Conservation (phyloP, 2,888 invertebrate genomes). For the Eupithecia tripunctaria region DNA sequence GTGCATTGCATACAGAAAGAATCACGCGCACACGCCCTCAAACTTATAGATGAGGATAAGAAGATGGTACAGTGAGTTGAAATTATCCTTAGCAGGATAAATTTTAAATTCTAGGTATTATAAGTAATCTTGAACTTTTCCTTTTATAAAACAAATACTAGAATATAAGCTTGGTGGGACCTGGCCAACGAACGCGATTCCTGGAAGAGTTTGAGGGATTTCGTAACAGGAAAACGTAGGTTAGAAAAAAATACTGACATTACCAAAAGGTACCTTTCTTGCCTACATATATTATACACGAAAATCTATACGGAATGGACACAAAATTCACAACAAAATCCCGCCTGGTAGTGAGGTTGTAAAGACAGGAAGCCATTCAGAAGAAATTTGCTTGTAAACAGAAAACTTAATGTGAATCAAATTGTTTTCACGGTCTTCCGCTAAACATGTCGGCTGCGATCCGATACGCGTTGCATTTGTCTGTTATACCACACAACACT, state of each 20-base stretch:
- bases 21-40: too few species aligned
- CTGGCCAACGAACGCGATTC: background rate
- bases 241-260: background rate
- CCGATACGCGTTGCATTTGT: background rate
- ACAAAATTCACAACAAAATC: background rate
- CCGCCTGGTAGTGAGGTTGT: background rate
- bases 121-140: background rate
- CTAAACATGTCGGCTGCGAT: conserved; percentile 17
- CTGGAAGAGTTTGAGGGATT: background rate
- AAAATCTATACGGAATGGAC: background rate
- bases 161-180: background rate
- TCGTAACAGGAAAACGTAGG: background rate
- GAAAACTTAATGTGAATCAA: conserved; percentile 5
- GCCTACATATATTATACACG: background rate
- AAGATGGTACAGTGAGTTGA: too few species aligned
- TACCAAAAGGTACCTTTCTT: background rate
- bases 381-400: conserved; percentile 8
- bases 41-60: too few species aligned
- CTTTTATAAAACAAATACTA: background rate
- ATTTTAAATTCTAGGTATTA: too few species aligned
- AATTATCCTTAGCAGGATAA: too few species aligned
- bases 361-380: conserved; percentile 20
- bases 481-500: background rate
- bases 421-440: conserved; percentile 29
- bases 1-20: too few species aligned